Evolutionary conservation across 2,113 vertebrate species (phyloP).

Genomic region (Tragelaphus buxtoni): DNA sequence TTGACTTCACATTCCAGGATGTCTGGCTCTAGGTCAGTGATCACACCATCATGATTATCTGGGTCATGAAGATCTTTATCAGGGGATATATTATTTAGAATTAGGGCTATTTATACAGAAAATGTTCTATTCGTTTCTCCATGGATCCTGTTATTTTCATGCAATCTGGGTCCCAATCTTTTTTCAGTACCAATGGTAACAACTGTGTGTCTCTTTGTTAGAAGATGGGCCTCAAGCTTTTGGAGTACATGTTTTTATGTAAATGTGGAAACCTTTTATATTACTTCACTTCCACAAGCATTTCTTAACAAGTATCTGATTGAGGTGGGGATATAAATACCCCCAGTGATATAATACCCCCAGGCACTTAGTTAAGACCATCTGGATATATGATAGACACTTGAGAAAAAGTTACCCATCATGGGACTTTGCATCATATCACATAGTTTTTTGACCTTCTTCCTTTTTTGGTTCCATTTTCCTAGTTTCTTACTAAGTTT

Average conservation of each 20-base stretch:
- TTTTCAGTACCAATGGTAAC: not conserved
- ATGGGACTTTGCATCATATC: not conserved
- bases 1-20: too few relatives aligned
- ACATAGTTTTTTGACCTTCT: not conserved
- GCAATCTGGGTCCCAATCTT: not conserved
- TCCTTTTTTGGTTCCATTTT: not conserved
- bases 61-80: too few relatives aligned
- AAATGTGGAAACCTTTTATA: not conserved
- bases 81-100: not conserved
- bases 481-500: not conserved
- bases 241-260: not conserved
- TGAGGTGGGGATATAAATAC: not conserved
- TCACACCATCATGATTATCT: too few relatives aligned
- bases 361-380: not conserved
- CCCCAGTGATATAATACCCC: not conserved
- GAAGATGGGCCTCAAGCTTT: not conserved
- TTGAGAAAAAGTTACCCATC: not conserved
- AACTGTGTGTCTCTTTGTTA: not conserved
- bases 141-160: not conserved
- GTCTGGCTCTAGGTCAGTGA: too few relatives aligned
- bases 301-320: not conserved
- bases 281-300: not conserved
- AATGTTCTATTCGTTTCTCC: not conserved
- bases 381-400: not conserved
- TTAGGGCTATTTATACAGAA: not conserved